These are phyloP conservation scores for Parasteatoda lunata DNA, from an alignment of 2,888 invertebrate genomes.

Conservation along the genomic window DNA sequence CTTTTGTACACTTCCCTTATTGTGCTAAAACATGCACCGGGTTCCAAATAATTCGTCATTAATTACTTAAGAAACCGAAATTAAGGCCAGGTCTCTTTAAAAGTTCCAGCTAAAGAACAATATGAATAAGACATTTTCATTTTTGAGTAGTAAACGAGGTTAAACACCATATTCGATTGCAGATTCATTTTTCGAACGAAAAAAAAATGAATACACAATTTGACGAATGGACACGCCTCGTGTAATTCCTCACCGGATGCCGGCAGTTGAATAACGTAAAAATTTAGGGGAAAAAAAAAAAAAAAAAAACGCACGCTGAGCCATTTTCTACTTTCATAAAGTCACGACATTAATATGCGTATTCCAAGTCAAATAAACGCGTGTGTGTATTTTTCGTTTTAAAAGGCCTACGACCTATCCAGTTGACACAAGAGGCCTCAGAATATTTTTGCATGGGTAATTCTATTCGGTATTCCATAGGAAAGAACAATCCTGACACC, in stretches of 20 bases:
- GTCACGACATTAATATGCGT: neutral
- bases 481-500: slow-evolving; percentile 7
- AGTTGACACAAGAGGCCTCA: slow-evolving; percentile 48
- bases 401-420: slow-evolving; percentile 32
- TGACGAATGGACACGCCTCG: neutral
- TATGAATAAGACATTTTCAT: too few species aligned
- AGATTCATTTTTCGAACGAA: neutral
- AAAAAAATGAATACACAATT: neutral
- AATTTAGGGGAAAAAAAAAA: neutral
- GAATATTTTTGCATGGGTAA: slow-evolving; percentile 18
- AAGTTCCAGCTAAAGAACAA: too few species aligned
- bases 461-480: neutral
- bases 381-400: neutral
- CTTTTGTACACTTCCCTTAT: too few species aligned
- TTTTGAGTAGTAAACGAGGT: neutral
- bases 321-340: neutral
- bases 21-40: too few species aligned
- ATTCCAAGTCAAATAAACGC: neutral
- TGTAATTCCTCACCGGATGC: neutral
- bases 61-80: too few species aligned
- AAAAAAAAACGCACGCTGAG: neutral
- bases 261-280: neutral
- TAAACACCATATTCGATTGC: neutral
- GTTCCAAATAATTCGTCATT: too few species aligned
- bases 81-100: too few species aligned